Percentiles rank a stretch among this genome's conserved stretches.
These are phyloP conservation scores for Neolamprologus devosi DNA, from an alignment of 2,113 vertebrate genomes.

Conservation along the genomic window DNA sequence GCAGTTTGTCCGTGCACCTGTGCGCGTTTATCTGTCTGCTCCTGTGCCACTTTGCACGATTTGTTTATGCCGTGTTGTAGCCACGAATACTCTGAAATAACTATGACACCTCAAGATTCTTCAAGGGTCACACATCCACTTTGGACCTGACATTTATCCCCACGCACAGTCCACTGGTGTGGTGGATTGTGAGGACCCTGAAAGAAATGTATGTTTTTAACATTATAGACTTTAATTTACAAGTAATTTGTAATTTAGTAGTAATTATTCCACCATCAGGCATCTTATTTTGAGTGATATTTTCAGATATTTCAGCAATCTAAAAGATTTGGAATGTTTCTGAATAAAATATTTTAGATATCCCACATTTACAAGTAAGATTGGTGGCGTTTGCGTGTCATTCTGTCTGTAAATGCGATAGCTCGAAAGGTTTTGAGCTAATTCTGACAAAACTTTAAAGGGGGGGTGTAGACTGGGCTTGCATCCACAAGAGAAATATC, in stretches of 20 bases:
- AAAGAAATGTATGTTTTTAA: background rate
- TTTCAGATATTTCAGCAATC: background rate
- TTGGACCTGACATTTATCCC: constrained; percentile 25
- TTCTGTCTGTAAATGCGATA: background rate
- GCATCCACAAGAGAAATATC: background rate
- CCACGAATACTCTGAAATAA: background rate
- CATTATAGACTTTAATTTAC: background rate
- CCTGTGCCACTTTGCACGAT: background rate
- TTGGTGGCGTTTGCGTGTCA: background rate
- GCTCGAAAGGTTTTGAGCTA: accelerated
- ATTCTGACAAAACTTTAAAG: background rate
- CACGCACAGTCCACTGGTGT: background rate
- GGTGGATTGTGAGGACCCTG: background rate
- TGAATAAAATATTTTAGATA: background rate
- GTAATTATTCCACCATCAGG: background rate
- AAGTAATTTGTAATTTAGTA: background rate
- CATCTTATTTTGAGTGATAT: background rate
- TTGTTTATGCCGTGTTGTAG: background rate
- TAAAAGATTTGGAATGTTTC: background rate
- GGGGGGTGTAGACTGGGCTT: background rate
- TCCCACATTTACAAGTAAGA: background rate
- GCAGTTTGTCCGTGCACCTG: background rate
- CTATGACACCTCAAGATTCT: background rate
- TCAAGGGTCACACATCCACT: background rate
- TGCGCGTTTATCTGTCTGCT: background rate